These are phyloP conservation scores for Dastarcus helophoroides DNA, from an alignment of 2,888 invertebrate genomes.

Conservation along the genomic window DNA sequence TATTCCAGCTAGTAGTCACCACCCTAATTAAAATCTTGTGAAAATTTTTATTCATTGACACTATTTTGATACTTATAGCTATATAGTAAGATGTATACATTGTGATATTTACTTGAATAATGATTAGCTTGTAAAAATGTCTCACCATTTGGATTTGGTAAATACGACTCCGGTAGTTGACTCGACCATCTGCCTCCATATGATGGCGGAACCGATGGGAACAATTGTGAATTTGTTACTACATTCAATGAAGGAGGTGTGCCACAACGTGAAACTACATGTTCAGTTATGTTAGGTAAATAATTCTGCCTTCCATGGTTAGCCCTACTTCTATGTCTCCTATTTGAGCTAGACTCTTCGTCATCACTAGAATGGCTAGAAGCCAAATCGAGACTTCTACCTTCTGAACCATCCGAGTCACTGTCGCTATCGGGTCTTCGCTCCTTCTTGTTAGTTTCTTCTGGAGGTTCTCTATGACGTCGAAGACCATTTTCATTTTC, in stretches of 20 bases:
- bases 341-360: slow-evolving; percentile 48
- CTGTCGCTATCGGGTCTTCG: slow-evolving; percentile 43
- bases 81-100: too few relatives aligned
- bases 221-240: slow-evolving; percentile 55
- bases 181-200: slow-evolving; percentile 53
- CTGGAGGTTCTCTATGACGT: slow-evolving; percentile 41
- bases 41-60: too few relatives aligned
- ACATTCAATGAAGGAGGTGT: slow-evolving; percentile 51
- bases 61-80: too few relatives aligned
- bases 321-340: slow-evolving; percentile 29
- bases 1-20: too few relatives aligned
- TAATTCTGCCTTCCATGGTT: slow-evolving; percentile 35
- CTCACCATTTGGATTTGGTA: slow-evolving; percentile 41
- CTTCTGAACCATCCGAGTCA: slow-evolving; percentile 68
- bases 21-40: too few relatives aligned
- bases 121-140: too few relatives aligned
- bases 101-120: too few relatives aligned
- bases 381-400: slow-evolving; percentile 78
- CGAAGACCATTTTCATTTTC: slow-evolving; percentile 47
- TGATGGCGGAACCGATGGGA: slow-evolving; percentile 52
- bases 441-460: slow-evolving; percentile 29
- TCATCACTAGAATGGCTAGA: slow-evolving; percentile 95
- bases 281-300: slow-evolving; percentile 51
- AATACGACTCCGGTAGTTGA: slow-evolving; percentile 52
- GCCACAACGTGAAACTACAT: slow-evolving; percentile 36